phyloP scores from a whole-genome alignment of 2,113 vertebrate species.

The Cyanocitta stelleri region DNA sequence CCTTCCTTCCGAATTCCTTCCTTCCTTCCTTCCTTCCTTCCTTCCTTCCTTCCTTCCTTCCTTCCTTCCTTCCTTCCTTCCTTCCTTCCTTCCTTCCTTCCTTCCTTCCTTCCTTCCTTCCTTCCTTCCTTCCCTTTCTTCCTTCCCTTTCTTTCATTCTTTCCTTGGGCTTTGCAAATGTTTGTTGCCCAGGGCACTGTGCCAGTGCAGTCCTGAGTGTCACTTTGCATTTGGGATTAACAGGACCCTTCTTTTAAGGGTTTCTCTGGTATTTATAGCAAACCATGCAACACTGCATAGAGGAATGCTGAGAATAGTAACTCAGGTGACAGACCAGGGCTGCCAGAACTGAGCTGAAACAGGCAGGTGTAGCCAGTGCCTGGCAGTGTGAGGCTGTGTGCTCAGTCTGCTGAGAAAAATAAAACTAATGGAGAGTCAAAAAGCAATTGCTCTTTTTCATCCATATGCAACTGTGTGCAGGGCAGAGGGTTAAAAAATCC shows the following conservation, averaged over 20 bases:
- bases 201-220: neutral
- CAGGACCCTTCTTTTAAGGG: neutral
- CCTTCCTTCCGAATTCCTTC: too few relatives aligned
- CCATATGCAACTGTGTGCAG: neutral
- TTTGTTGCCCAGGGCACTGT: neutral
- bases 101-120: too few relatives aligned
- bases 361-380: neutral
- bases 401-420: neutral
- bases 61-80: too few relatives aligned
- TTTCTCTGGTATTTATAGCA: constrained; percentile 11
- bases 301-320: neutral
- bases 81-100: too few relatives aligned
- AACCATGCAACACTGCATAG: accelerated
- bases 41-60: too few relatives aligned
- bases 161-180: neutral
- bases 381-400: neutral
- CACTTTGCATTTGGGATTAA: neutral
- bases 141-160: neutral
- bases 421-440: neutral
- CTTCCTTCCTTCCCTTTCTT: too few relatives aligned
- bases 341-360: neutral
- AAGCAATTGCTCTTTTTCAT: neutral
- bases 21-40: too few relatives aligned
- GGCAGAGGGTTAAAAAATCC: neutral
- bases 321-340: neutral